A percentile compares a stretch with the other conserved stretches of the same genome.
Evolutionary conservation across 2,888 invertebrate species (phyloP).

Genomic region (Erebia palarica): DNA sequence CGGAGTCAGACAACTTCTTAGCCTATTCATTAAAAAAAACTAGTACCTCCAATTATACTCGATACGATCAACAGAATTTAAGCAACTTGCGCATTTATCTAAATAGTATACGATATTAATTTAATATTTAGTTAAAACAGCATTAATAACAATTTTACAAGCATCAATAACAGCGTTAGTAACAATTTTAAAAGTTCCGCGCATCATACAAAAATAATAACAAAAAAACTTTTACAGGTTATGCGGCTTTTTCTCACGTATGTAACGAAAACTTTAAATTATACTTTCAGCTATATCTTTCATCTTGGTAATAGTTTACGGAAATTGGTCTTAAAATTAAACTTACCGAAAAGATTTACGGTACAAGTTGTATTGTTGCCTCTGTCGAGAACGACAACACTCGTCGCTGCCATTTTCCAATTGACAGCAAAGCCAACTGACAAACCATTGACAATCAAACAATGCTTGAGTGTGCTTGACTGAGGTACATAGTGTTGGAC

Average conservation of each 20-base stretch:
- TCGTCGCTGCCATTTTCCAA: slow-evolving; percentile 91
- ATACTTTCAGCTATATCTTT: not conserved
- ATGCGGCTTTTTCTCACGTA: slow-evolving; percentile 49
- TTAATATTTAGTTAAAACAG: slow-evolving; percentile 4
- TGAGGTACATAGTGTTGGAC: slow-evolving; percentile 32
- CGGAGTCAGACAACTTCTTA: slow-evolving; percentile 77
- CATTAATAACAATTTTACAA: not conserved
- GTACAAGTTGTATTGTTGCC: slow-evolving; percentile 98
- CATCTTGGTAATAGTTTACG: slow-evolving; percentile 5
- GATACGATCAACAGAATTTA: slow-evolving; percentile 46
- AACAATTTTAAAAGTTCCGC: slow-evolving; percentile 71
- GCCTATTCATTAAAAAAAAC: slow-evolving; percentile 75
- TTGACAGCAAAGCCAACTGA: slow-evolving; percentile 78
- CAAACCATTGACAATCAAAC: slow-evolving; percentile 47
- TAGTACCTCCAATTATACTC: slow-evolving; percentile 52
- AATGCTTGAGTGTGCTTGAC: slow-evolving; percentile 39
- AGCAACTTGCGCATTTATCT: slow-evolving; percentile 13
- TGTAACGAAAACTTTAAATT: slow-evolving; percentile 8
- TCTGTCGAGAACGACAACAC: slow-evolving; percentile 96
- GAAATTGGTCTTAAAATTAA: slow-evolving; percentile 24
- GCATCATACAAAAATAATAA: slow-evolving; percentile 62
- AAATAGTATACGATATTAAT: not conserved
- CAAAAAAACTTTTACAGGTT: slow-evolving; percentile 61
- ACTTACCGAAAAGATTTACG: slow-evolving; percentile 97
- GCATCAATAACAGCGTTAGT: not conserved